Percentiles rank a stretch among this genome's conserved stretches.
Evolutionary conservation across 2,888 invertebrate species (phyloP).

Genomic region (Drosophila histrio): DNA sequence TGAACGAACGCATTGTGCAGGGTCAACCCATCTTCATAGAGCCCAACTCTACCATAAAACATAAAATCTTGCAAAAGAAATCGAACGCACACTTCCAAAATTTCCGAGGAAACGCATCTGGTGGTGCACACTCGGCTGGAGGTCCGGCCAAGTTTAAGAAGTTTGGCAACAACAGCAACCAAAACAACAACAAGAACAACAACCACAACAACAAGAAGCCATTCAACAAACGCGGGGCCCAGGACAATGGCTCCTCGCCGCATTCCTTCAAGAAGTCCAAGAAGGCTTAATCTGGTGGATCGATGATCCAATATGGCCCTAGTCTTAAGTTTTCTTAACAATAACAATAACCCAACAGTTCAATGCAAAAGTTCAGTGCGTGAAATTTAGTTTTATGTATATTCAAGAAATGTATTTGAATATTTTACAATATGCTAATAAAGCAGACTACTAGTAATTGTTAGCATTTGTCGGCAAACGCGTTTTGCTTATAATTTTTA

Average conservation of each 20-base stretch:
- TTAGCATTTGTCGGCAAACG: slow-evolving; percentile 45
- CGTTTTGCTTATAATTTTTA: slow-evolving; percentile 26
- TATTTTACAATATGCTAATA: slow-evolving; percentile 38
- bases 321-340: slow-evolving; percentile 35
- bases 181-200: background rate
- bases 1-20: slow-evolving; percentile 55
- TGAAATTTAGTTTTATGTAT: slow-evolving; percentile 33
- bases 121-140: background rate
- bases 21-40: slow-evolving; percentile 70
- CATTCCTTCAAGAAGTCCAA: slow-evolving; percentile 41
- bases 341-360: slow-evolving; percentile 14
- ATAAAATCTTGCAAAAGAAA: slow-evolving; percentile 14
- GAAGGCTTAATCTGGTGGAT: slow-evolving; percentile 17
- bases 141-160: slow-evolving; percentile 19
- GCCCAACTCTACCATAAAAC: slow-evolving; percentile 69
- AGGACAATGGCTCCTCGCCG: slow-evolving; percentile 19
- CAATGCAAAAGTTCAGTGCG: slow-evolving; percentile 35
- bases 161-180: slow-evolving; percentile 7
- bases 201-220: slow-evolving; percentile 36
- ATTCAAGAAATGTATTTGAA: slow-evolving; percentile 38
- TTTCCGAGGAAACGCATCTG: background rate
- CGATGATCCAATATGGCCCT: slow-evolving; percentile 1
- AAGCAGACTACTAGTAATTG: slow-evolving; percentile 23
- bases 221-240: slow-evolving; percentile 56
- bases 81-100: background rate